Percentiles rank a stretch among this genome's conserved stretches.
These are phyloP conservation scores for Apotomis betuletana DNA, from an alignment of 2,888 invertebrate species.

Conservation along the genomic window DNA sequence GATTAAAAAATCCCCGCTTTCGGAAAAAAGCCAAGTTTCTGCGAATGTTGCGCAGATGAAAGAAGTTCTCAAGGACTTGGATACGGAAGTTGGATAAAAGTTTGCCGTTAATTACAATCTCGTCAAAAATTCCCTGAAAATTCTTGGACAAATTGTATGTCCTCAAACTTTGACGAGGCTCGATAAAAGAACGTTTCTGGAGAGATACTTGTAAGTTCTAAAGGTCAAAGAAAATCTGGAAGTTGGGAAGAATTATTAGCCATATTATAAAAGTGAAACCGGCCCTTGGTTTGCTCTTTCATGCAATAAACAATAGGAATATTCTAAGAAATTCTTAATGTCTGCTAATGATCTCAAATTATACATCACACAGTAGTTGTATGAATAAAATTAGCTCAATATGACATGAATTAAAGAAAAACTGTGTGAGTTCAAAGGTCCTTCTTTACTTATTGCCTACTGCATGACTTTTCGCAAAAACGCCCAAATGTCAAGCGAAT, in stretches of 20 bases:
- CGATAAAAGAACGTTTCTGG: neutral
- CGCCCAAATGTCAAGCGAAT: too few relatives aligned
- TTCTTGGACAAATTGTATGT: conserved; percentile 25
- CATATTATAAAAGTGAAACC: too few relatives aligned
- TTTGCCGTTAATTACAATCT: conserved; percentile 27
- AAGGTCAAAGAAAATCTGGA: neutral
- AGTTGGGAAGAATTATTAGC: neutral
- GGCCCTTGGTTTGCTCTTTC: too few relatives aligned
- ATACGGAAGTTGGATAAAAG: conserved; percentile 8
- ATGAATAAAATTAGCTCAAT: too few relatives aligned
- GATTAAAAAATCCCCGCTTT: conserved; percentile 26
- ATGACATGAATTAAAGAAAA: too few relatives aligned
- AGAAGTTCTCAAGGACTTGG: conserved; percentile 21
- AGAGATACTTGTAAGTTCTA: neutral
- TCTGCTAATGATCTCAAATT: too few relatives aligned
- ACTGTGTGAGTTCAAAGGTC: too few relatives aligned
- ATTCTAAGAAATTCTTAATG: too few relatives aligned
- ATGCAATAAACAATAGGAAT: too few relatives aligned
- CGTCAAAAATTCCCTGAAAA: conserved; percentile 17
- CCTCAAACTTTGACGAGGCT: conserved; percentile 17
- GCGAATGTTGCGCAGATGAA: conserved; percentile 24
- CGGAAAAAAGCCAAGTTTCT: conserved; percentile 15
- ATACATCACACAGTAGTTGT: too few relatives aligned
- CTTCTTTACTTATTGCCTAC: too few relatives aligned
- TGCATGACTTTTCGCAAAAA: too few relatives aligned